Base-by-base conservation (phyloP, 2,797 vertebrate species). In the Aratinga solstitialis region DNA sequence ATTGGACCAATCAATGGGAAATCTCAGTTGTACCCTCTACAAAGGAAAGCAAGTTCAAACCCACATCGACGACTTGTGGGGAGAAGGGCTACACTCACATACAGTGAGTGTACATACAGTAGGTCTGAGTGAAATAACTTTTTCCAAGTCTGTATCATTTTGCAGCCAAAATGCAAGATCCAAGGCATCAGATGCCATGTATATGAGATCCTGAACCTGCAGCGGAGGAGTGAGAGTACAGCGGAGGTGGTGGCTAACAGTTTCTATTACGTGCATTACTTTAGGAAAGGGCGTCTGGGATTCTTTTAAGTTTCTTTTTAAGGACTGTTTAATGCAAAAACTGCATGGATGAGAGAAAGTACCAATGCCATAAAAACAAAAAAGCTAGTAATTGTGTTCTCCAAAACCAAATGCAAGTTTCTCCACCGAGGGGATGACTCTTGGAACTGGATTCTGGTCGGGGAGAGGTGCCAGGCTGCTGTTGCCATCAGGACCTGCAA, bases 161-260 rank as follows among this genome's bases (percentile, higher is more conserved):
- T 71, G 43, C 84, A 74, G 79, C n/a, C 32, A 12, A 84, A 85
- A 87, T 22, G n/a, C 51, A 66, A 87, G 67, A 93, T 93, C 20
- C 67, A 76, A 77, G 62, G 74, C 87, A 87, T 96, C 77, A 93
- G 78, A 87, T 93, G 89, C 81, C 40, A 67, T n/a, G 2, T 22
- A 83, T 91, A 89, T 45, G 72, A 92, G 87, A 87, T 79, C 61
- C 61, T n/a, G 79, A 95, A 93, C 75, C 61, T 77, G 68, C 62
- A 91, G 75, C 7, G 5, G 34, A 69, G 48, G 95, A 82, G 53
- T 27, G 72, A 96, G 78, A 68, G 61, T 0, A 0, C 0, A 34
- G 87, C 51, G 82, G 89, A 95, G 87, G 94, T 74, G 65, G 94
- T 92, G 93, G 91, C 93, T 96, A 93, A 93, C 93, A 95, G 82